Evolutionary conservation across 2,113 vertebrate species (phyloP), one percentile per base, ranked within the genome.

Genomic region (Amia ocellicauda): DNA sequence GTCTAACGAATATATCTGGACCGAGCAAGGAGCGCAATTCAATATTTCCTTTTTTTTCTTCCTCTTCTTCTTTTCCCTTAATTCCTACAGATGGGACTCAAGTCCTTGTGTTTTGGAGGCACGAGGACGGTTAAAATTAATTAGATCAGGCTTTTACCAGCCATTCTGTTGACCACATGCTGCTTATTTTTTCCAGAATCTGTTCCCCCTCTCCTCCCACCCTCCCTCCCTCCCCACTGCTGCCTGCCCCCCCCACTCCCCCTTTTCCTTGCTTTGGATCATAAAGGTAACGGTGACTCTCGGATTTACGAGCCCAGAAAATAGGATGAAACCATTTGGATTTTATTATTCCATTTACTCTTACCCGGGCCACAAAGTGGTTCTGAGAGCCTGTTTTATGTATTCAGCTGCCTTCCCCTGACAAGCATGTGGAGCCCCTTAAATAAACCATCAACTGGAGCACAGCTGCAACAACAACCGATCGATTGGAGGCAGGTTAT

Each of bases 331-430:
- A 93, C 93, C 94, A 94, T 98, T 98, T 98, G 93, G 91, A 93
- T 97, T 98, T 97, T 96, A 98, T 98, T 96, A 97, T 97, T 97
- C 91, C 93, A 95, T 96, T 96, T 97, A 95, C 91, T 94, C 91
- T 95, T 91, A 92, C 91, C 92, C 85, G 88, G 91, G 93, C 93
- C 93, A 93, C 92, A 95, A 92, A 94, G 93, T 91, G 93, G 92
- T 95, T 94, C 89, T 93, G 92, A 93, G 94, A 93, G 93, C 85
- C 92, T 97, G 94, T 92, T 98, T 99, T 98, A 99, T 98, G 94
- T 99, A 97, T 98, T 96, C 95, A 99, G 96, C 96, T 99, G 94
- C 91, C 93, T 93, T 90, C 85, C 90, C 93, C 93, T 91, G 91
- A 94, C 92, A 93, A 91, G 91, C 96, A 96, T 95, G 95, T 95